These are phyloP conservation scores for Perizoma affinitatum DNA, from an alignment of 2,888 invertebrate genomes.

Conservation along the genomic window DNA sequence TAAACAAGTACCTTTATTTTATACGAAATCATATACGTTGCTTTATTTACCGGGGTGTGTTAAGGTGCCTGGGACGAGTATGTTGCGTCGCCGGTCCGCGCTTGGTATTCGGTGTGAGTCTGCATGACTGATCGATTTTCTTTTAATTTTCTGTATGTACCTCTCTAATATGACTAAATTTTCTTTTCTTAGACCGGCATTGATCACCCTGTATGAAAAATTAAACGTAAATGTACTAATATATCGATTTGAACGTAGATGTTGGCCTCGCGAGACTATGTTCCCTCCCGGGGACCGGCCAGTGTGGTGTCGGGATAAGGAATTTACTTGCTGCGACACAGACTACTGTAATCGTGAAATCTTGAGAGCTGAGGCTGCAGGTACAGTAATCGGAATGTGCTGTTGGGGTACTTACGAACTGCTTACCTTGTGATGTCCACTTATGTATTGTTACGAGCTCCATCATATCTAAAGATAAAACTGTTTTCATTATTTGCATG, in stretches of 20 bases:
- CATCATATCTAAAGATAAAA: slow-evolving; percentile 7
- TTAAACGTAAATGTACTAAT: slow-evolving; percentile 51
- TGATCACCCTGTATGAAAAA: slow-evolving; percentile 67
- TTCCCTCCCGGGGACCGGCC: slow-evolving; percentile 86
- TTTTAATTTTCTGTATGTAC: slow-evolving; percentile 52
- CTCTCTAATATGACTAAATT: slow-evolving; percentile 66
- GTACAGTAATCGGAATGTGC: slow-evolving; percentile 71
- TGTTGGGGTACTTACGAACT: slow-evolving; percentile 60
- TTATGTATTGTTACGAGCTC: slow-evolving; percentile 51
- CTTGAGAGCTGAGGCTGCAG: slow-evolving; percentile 52
- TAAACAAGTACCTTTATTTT: background rate
- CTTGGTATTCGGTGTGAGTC: slow-evolving; percentile 66
- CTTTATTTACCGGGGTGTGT: background rate
- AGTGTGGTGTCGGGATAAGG: slow-evolving; percentile 84
- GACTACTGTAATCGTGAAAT: slow-evolving; percentile 87
- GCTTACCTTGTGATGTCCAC: slow-evolving; percentile 76
- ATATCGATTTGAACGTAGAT: slow-evolving; percentile 79
- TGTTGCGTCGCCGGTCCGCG: slow-evolving; percentile 40
- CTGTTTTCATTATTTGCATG: slow-evolving; percentile 47
- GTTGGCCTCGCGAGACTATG: slow-evolving; percentile 83
- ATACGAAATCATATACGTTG: background rate
- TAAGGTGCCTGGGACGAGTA: slow-evolving; percentile 22
- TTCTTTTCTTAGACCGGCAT: slow-evolving; percentile 73
- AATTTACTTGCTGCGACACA: slow-evolving; percentile 86
- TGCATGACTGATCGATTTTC: slow-evolving; percentile 69